These are phyloP conservation scores for Drosophila kepulauana DNA, from an alignment of 1,140 invertebrate species.

Conservation along the genomic window DNA sequence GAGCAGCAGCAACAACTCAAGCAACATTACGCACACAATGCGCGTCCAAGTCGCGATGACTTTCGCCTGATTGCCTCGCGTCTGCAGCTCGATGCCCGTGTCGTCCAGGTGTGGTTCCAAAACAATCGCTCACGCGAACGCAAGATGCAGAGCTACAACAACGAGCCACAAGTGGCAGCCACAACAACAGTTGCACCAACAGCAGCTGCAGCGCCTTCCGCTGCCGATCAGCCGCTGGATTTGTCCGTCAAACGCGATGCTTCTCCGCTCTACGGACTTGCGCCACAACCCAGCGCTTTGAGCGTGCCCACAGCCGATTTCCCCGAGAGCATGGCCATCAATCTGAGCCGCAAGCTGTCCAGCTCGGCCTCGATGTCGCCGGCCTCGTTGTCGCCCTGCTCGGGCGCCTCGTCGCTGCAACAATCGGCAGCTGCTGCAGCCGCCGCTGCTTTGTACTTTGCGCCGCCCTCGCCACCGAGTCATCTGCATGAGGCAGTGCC, in stretches of 20 bases:
- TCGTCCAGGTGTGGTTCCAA: conserved; percentile 99
- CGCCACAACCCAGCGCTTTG: conserved; percentile 55
- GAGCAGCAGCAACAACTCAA: conserved; percentile 96
- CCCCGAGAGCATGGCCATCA: conserved; percentile 87
- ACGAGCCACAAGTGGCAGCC: conserved; percentile 9
- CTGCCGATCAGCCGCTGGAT: conserved; percentile 92
- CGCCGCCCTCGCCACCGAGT: conserved; percentile 65
- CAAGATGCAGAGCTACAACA: conserved; percentile 86
- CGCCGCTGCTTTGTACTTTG: conserved; percentile 71
- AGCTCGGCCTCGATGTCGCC: conserved; percentile 84
- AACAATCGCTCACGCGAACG: conserved; percentile 97
- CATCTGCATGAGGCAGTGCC: conserved; percentile 85
- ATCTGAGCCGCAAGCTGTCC: conserved; percentile 89
- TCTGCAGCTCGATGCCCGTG: conserved; percentile 95
- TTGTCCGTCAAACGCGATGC: conserved; percentile 92
- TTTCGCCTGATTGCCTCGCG: conserved; percentile 95
- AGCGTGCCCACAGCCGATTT: conserved; percentile 70
- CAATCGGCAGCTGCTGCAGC: conserved; percentile 64
- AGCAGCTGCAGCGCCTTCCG: conserved; percentile 48
- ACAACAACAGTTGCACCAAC: not conserved
- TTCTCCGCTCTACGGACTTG: conserved; percentile 87
- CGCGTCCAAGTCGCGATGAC: conserved; percentile 96
- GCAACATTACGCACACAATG: conserved; percentile 94
- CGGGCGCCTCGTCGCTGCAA: conserved; percentile 85
- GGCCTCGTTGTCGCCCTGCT: conserved; percentile 80